Percentiles rank a stretch among this genome's conserved stretches.
These are phyloP conservation scores for Sphaeramia orbicularis DNA, from an alignment of 2,797 vertebrate genomes.

Conservation along the genomic window DNA sequence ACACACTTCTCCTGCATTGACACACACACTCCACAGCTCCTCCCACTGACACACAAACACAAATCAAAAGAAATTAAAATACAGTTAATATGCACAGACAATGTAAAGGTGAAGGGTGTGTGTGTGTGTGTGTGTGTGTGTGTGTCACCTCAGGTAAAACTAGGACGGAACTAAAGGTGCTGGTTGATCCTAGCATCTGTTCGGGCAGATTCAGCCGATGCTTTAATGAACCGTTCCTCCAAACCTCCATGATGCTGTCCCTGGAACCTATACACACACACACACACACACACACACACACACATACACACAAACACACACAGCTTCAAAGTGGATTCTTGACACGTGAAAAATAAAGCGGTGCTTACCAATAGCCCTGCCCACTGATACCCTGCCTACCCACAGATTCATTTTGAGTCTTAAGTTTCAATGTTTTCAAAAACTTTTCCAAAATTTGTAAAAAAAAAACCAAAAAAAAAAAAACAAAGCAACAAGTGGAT, in stretches of 20 bases:
- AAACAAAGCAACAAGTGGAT: too few species aligned
- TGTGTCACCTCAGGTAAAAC: constrained; percentile 81
- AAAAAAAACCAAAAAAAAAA: too few species aligned
- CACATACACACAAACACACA: too few species aligned
- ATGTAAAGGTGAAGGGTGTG: neutral
- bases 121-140: constrained; percentile 1
- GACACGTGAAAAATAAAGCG: too few species aligned
- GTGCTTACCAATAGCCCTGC: too few species aligned
- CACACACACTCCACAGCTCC: constrained; percentile 89
- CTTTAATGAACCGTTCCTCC: constrained; percentile 74
- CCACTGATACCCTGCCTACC: too few species aligned
- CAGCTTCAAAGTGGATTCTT: too few species aligned
- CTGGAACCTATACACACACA: constrained; percentile 82
- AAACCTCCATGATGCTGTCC: constrained; percentile 85
- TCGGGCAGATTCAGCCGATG: constrained; percentile 81
- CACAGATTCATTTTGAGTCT: too few species aligned
- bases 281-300: neutral
- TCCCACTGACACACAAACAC: constrained; percentile 79
- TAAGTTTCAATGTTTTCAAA: too few species aligned
- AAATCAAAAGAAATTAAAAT: neutral
- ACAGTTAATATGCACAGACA: neutral
- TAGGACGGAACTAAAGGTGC: constrained; percentile 78
- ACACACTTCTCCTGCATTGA: constrained; percentile 82
- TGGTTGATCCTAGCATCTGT: constrained; percentile 55
- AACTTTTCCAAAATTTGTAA: too few species aligned